Base-by-base conservation (phyloP, 2,888 invertebrate genomes). In the Argyresthia goedartella region DNA sequence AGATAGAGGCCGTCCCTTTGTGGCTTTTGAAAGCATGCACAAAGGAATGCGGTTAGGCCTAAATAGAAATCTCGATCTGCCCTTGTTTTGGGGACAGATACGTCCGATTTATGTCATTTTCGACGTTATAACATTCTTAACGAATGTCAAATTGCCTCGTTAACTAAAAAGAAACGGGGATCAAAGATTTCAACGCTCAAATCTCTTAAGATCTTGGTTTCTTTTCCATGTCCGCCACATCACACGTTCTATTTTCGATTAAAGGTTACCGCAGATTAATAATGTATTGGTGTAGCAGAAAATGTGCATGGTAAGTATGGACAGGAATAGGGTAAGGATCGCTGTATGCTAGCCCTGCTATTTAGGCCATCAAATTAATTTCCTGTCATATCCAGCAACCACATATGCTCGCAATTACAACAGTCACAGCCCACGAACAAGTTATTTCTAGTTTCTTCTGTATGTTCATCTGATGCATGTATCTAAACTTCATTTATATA, bases 1-100 rank as follows among this genome's bases (percentile, higher is more conserved):
- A 69, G 62, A 72, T 61, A 68, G 61, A 57, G 56, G 60, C 66
- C 63, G 64, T 61, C 25, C 34, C 50, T 64, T 66, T 64, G 66
- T 59, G 62, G 62, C 65, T 66, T 61, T 66, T 64, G 57, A 60
- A 56, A 58, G 61, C 56, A 62, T 54, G 58, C 57, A 59, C 61
- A 61, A 65, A 66, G 60, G 64, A 66, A 63, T 64, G 61, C 52
- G 45, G 51, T 25, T 44, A 44, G 39, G 13, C 44, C 44, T 43
- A 25, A 25, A 25, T 25, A 25, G 25, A 25, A 25, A 25, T 41
- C 14, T 49, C 49, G 14, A 42, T 9, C 9, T 39, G 39, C n/a
- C 10, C 39, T 11, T 39, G 39, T 39, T 39, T 39, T 14, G 44
- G n/a, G 14, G 15, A 14, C 15, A 9, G 44, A 6, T 44, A 14